phyloP scores from a whole-genome alignment of 2,113 vertebrate genomes.

The Numenius arquata region DNA sequence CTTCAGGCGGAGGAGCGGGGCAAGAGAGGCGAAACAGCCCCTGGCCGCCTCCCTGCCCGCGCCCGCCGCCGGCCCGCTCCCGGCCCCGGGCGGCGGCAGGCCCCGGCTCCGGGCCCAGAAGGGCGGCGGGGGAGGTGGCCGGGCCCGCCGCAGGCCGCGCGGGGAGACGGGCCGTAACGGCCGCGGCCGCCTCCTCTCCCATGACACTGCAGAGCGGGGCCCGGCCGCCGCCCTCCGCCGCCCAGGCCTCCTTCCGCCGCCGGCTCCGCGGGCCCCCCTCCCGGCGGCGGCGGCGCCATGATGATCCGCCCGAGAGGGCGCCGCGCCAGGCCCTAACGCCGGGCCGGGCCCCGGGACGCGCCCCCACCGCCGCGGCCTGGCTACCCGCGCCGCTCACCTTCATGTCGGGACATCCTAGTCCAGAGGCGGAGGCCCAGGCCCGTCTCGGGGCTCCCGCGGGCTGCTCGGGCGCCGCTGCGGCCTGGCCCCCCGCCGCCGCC shows the following conservation, averaged over 20 bases:
- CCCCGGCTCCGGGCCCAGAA: not conserved
- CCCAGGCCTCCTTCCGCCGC: slow-evolving; percentile 4
- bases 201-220: slow-evolving; percentile 62
- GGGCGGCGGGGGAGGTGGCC: not conserved
- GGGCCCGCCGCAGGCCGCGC: not conserved
- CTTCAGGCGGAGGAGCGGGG: not conserved
- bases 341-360: not conserved
- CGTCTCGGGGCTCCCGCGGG: not conserved
- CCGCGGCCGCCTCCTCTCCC: not conserved
- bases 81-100: not conserved
- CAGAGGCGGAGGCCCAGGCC: slow-evolving; percentile 15
- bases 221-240: slow-evolving; percentile 15
- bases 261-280: not conserved
- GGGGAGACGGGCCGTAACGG: not conserved
- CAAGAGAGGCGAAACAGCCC: too few relatives aligned
- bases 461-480: slow-evolving; percentile 55
- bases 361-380: not conserved
- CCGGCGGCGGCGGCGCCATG: slow-evolving; percentile 33
- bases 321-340: not conserved
- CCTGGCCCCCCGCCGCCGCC: slow-evolving; percentile 61
- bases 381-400: slow-evolving; percentile 75
- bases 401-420: slow-evolving; percentile 90
- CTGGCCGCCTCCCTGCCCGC: not conserved
- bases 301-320: slow-evolving; percentile 14
- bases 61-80: not conserved